These are phyloP conservation scores for Germaria angustata DNA, from an alignment of 2,888 invertebrate species.

Conservation along the genomic window DNA sequence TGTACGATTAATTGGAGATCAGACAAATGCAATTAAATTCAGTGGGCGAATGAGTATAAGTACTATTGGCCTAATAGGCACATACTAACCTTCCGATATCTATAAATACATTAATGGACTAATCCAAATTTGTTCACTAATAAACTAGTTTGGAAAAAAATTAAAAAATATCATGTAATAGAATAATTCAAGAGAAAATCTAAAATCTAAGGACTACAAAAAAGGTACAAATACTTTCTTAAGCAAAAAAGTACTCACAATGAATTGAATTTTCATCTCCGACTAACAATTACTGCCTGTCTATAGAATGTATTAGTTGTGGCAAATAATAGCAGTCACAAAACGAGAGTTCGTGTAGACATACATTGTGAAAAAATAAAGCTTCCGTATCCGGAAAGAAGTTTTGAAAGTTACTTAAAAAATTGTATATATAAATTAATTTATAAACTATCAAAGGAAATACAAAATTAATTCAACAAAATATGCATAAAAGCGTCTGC, in stretches of 20 bases:
- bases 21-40: slow-evolving; percentile 97
- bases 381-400: not conserved
- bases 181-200: no score
- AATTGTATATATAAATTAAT: slow-evolving; percentile 37
- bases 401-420: slow-evolving; percentile 21
- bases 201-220: not conserved
- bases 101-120: no score
- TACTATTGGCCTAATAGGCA: no score
- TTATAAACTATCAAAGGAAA: slow-evolving; percentile 16
- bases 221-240: not conserved
- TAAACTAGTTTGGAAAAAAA: no score
- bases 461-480: not conserved
- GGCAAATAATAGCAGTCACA: slow-evolving; percentile 47
- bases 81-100: no score
- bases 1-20: slow-evolving; percentile 90
- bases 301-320: slow-evolving; percentile 41
- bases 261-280: not conserved
- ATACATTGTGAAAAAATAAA: slow-evolving; percentile 31
- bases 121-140: no score
- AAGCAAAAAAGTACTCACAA: slow-evolving; percentile 1
- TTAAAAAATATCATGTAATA: no score
- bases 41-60: no score
- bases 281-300: not conserved
- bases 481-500: not conserved
- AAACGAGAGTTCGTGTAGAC: slow-evolving; percentile 48